Conservation (phyloP, 2,797 vertebrate genomes). For the Tamandua tetradactyla region DNA sequence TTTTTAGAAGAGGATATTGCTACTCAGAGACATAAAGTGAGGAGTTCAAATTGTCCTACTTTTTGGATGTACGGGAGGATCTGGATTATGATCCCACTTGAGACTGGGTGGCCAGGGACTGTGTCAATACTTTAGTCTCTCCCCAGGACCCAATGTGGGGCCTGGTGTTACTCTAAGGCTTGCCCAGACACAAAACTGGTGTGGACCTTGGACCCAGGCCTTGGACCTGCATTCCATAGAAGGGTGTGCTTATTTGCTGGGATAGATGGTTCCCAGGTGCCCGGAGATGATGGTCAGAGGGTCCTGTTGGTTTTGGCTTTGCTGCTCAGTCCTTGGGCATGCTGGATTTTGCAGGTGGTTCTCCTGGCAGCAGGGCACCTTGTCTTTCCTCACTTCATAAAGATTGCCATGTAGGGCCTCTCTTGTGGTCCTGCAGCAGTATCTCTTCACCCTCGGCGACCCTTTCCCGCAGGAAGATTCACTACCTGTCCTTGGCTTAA, state of each 20-base stretch:
- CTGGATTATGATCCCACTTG: not conserved
- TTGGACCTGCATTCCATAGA: slow-evolving; percentile 50
- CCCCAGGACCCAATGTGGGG: not conserved
- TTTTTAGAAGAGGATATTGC: not conserved
- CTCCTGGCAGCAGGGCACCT: slow-evolving; percentile 48
- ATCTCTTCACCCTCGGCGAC: slow-evolving; percentile 62
- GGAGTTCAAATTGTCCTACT: not conserved
- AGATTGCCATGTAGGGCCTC: slow-evolving; percentile 59
- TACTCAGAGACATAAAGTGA: slow-evolving; percentile 8
- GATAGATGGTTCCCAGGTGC: slow-evolving; percentile 68
- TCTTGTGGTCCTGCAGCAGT: slow-evolving; percentile 49
- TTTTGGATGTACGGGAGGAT: not conserved
- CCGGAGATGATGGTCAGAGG: slow-evolving; percentile 72
- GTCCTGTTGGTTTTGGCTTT: slow-evolving; percentile 72
- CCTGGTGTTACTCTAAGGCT: slow-evolving; percentile 44
- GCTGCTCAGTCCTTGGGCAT: slow-evolving; percentile 27
- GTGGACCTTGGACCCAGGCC: slow-evolving; percentile 70
- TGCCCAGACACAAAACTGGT: slow-evolving; percentile 53
- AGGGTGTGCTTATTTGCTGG: slow-evolving; percentile 59
- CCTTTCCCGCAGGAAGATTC: not conserved
- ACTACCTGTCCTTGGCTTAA: not conserved
- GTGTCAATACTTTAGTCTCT: not conserved
- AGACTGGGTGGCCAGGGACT: not conserved
- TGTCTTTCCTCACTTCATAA: slow-evolving; percentile 74
- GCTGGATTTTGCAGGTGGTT: slow-evolving; percentile 65